phyloP scores from a whole-genome alignment of 2,113 vertebrate genomes.

The Alosa alosa region DNA sequence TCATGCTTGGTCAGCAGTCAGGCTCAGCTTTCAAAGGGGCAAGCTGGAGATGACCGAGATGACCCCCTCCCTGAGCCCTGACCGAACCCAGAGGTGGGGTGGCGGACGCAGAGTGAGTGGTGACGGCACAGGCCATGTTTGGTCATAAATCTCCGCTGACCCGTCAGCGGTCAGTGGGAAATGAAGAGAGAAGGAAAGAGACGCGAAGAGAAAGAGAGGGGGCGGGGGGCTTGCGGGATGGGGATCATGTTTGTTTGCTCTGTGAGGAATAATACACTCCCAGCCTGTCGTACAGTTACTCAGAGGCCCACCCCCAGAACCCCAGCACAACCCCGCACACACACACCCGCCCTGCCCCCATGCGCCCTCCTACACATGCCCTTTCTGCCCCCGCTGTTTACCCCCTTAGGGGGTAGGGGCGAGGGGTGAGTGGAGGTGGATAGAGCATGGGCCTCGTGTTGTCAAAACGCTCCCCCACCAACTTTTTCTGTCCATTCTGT shows the following conservation, averaged over 20 bases:
- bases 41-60: constrained; percentile 42
- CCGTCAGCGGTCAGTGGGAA: not conserved
- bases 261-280: constrained; percentile 56
- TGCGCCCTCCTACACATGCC: constrained; percentile 17
- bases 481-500: not conserved
- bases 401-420: constrained; percentile 13
- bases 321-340: not conserved
- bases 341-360: not conserved
- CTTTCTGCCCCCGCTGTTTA: constrained; percentile 12
- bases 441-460: constrained; percentile 12
- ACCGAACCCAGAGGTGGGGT: not conserved
- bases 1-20: constrained; percentile 1
- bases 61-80: constrained; percentile 17
- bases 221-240: constrained; percentile 48
- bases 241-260: constrained; percentile 60
- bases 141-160: constrained; percentile 58
- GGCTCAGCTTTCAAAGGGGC: constrained; percentile 22
- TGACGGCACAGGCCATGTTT: constrained; percentile 64
- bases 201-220: not conserved
- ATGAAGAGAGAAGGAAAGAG: not conserved
- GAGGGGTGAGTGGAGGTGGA: not conserved
- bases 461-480: not conserved
- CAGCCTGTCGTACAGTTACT: constrained; percentile 42
- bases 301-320: constrained; percentile 23
- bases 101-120: constrained; percentile 46